Base-by-base conservation (phyloP, 2,797 vertebrate species). In the Micropoecilia bifurca region DNA sequence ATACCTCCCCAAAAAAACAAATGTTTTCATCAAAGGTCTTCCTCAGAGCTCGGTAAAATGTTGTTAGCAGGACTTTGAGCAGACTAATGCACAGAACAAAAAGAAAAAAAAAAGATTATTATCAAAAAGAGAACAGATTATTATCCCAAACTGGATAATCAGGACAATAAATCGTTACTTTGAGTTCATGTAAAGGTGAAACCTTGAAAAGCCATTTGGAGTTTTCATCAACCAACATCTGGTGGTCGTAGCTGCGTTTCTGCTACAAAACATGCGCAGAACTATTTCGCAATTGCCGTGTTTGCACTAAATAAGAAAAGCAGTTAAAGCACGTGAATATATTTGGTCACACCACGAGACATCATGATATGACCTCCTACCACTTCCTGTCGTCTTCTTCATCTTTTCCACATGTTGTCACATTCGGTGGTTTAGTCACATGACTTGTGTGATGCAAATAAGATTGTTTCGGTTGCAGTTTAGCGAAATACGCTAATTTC, bases 21-120 rank as follows among this genome's bases (percentile, higher is more conserved):
- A 82, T 75, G 74, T 84, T 84, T 85, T 66, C 50, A 90, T 88
- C 80, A 83, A 66, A 87, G 78, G 78, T 77, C 73, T 76, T 57
- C 81, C 77, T 47, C 68, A 73, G 71, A 78, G 75, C 74, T 77
- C n/a, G 22, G 14, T 41, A 55, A 77, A 75, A 86, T 30, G 48
- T 39, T 43, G 2, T 50, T 50, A 13, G 63, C 0, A 28, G 36
- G 18, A 72, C 22, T 55, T 9, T 36, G 48, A 72, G 76, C 7
- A 28, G 55, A 18, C 55, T 48, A 50, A 76, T 50, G 33, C 33
- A 14, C 7, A 33, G 22, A 30, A 50, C 47, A n/a, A 55, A 45
- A 45, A 71, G 12, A n/a, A 25, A 50, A 50, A 48, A 47, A 47
- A 50, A 33, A 61, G 30, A 61, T 16, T 2, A 14, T 30, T 33